Percentiles rank a stretch among this genome's conserved stretches.
phyloP scores from a whole-genome alignment of 2,113 vertebrate species.

The Geococcyx californianus region DNA sequence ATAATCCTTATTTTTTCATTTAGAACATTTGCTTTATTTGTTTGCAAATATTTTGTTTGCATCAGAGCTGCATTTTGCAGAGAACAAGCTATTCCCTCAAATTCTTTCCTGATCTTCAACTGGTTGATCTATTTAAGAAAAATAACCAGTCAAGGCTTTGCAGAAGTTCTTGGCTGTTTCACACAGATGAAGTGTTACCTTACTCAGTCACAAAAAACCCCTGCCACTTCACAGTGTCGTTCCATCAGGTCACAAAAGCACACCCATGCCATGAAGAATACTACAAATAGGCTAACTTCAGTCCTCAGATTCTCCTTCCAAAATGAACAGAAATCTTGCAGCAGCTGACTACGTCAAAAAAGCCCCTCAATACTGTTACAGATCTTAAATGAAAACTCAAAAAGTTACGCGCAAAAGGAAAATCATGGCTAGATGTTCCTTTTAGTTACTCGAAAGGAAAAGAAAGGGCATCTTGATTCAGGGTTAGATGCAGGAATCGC shows the following conservation, averaged over 20 bases:
- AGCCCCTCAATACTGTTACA: neutral
- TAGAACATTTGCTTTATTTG: neutral
- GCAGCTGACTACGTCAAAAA: neutral
- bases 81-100: neutral
- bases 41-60: neutral
- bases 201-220: neutral
- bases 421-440: neutral
- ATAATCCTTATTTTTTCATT: neutral
- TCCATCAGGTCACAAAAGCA: neutral
- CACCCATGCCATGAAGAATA: neutral
- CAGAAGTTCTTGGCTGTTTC: neutral
- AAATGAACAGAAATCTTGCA: neutral
- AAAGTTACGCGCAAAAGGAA: neutral
- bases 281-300: accelerated
- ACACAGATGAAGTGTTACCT: neutral
- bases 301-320: neutral
- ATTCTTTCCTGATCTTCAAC: neutral
- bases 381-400: neutral
- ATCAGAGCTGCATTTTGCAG: neutral
- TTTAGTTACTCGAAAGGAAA: neutral
- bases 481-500: neutral
- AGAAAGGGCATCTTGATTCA: neutral
- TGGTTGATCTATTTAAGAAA: neutral
- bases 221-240: neutral
- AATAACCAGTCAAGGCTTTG: neutral